phyloP scores from a whole-genome alignment of 2,888 invertebrate genomes.

The Nysson spinosus region DNA sequence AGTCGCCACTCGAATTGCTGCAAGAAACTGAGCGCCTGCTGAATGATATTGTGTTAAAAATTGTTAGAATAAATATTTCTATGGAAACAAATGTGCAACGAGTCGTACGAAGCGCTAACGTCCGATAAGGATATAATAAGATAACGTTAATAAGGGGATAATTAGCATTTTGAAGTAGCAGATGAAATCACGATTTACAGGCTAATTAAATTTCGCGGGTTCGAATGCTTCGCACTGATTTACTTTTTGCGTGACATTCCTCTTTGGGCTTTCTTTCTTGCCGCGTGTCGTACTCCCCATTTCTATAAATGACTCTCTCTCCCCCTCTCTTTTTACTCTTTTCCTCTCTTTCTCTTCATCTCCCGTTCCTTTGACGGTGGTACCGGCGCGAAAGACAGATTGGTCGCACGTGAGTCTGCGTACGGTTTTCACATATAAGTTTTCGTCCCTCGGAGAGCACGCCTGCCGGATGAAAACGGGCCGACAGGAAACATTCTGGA shows the following conservation, averaged over 20 bases:
- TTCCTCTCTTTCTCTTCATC: too few species aligned
- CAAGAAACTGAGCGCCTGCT: too few species aligned
- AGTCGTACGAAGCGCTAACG: too few species aligned
- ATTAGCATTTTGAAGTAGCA: neutral
- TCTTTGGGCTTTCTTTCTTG: slow-evolving; percentile 1
- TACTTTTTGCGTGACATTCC: slow-evolving; percentile 17
- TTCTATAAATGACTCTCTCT: slow-evolving; percentile 35
- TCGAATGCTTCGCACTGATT: slow-evolving; percentile 21
- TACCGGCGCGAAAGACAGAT: slow-evolving; percentile 48
- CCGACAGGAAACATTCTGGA: slow-evolving; percentile 51
- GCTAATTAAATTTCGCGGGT: slow-evolving; percentile 5
- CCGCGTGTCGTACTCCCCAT: neutral
- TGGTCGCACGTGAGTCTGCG: slow-evolving; percentile 50
- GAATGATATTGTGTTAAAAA: too few species aligned
- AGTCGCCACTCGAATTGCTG: too few species aligned
- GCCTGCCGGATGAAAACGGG: slow-evolving; percentile 46
- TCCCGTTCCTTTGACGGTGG: too few species aligned
- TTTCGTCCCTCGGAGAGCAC: slow-evolving; percentile 25
- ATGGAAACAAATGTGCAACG: too few species aligned
- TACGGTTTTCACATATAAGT: slow-evolving; percentile 32
- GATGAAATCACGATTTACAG: neutral
- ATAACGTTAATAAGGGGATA: too few species aligned
- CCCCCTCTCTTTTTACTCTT: too few species aligned
- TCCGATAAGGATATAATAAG: too few species aligned
- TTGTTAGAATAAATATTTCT: too few species aligned